These are phyloP conservation scores for Sebastes alutus DNA, from an alignment of 2,797 vertebrate genomes.

Conservation along the genomic window DNA sequence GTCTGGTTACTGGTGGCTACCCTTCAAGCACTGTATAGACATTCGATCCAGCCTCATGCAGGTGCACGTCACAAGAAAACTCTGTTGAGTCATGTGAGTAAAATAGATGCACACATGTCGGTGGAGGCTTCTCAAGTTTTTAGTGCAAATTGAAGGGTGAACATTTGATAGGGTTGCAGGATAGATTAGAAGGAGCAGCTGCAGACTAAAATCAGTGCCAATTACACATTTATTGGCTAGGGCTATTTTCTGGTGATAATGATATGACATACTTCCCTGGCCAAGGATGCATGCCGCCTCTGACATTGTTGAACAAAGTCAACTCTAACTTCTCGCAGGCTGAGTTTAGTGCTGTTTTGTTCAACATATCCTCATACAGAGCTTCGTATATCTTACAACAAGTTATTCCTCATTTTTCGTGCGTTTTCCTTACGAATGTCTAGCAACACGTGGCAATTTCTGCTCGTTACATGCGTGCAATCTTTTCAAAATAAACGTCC, in stretches of 20 bases:
- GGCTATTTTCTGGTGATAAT: constrained; percentile 16
- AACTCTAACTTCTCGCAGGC: neutral
- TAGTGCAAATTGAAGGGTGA: neutral
- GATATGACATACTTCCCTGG: neutral
- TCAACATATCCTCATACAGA: neutral
- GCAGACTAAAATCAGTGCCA: constrained; percentile 38
- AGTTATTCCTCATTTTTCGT: neutral
- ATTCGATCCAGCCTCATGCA: constrained; percentile 53
- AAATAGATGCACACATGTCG: constrained; percentile 42
- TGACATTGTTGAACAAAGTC: neutral
- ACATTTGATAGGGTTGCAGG: constrained; percentile 26
- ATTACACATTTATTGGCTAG: constrained; percentile 20
- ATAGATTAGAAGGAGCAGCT: constrained; percentile 47
- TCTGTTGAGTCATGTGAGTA: constrained; percentile 49
- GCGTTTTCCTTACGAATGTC: neutral
- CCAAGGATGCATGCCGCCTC: neutral
- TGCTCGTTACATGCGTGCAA: neutral
- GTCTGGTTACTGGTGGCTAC: constrained; percentile 59
- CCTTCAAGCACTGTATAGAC: constrained; percentile 49
- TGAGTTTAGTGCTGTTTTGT: neutral
- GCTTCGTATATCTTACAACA: neutral
- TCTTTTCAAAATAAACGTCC: neutral
- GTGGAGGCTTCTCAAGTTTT: constrained; percentile 16
- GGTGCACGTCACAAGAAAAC: constrained; percentile 47
- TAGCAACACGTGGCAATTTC: neutral